Evolutionary conservation across 2,888 invertebrate species (phyloP), one percentile per base, ranked within the genome.

Genomic region (Phaedon cochleariae): DNA sequence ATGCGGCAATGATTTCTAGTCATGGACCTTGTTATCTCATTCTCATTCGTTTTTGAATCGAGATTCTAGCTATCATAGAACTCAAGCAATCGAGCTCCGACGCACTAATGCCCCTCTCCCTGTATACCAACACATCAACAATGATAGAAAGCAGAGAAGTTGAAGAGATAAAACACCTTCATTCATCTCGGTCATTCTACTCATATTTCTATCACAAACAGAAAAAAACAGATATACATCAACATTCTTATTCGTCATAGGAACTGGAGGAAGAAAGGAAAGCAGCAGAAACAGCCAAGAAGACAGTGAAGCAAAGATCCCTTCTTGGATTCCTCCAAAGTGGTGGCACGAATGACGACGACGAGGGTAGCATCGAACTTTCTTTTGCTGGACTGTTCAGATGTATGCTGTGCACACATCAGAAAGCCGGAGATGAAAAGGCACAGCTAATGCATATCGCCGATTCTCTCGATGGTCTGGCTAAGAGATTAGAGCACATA

Each of bases 331-430:
- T 95, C 77, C 84, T 94, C 20, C 92, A 91, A 84, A 90, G 90
- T 57, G 90, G 89, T 12, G 89, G 90, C 12, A 88, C 88, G 18
- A 90, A 87, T 73, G 87, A 87, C 21, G 93, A 93, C 73, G 95
- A 95, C 74, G 93, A 95, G 82, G 96, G 96, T 1, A 94, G 95
- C 1, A 90, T 96, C 59, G 95, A 96, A 81, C 90, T 96, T 74
- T 95, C 94, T 0, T 86, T 96, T 64, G 95, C 96, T 59, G 95
- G 95, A 1, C 85, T 96, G 1, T 96, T 96, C 84, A 94, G 94
- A 76, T 94, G 95, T 80, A 90, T 96, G 86, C 86, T 95, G 58
- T 96, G 95, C 80, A 96, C 96, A 0, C 94, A 96, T 79, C 94
- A 94, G 15, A 94, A 94, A 83, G 90, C 94, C 1, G 91, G 91